These are phyloP conservation scores for Rhincodon typus DNA, from an alignment of 2,797 vertebrate species.

Conservation along the genomic window DNA sequence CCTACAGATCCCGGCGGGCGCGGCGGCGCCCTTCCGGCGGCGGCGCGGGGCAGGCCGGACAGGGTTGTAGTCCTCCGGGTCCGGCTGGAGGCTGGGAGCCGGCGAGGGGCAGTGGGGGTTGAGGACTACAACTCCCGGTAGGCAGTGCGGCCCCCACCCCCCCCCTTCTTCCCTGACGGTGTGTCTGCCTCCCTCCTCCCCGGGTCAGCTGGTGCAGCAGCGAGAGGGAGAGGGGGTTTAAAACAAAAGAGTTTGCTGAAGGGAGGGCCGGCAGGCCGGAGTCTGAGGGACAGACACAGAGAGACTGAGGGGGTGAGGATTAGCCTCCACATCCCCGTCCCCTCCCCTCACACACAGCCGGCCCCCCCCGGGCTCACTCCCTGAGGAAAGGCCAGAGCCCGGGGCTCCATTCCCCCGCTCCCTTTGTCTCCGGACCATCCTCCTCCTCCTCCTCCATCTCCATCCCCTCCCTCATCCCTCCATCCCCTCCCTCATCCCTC, in stretches of 20 bases:
- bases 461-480: background rate
- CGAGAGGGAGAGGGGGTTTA: background rate
- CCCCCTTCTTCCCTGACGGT: no score
- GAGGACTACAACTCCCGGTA: conserved; percentile 3
- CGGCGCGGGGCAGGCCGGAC: background rate
- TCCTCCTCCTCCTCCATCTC: background rate
- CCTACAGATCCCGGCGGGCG: conserved; percentile 40
- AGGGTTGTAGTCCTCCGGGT: background rate
- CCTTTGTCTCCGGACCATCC: background rate
- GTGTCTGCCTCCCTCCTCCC: no score
- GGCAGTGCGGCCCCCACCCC: background rate
- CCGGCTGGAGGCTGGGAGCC: background rate
- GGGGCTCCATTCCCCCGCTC: background rate
- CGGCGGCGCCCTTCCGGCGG: background rate
- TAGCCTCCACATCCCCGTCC: no score
- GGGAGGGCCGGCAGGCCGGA: background rate
- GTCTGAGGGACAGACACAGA: background rate
- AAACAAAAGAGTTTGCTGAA: background rate
- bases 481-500: no score
- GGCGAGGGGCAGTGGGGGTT: no score
- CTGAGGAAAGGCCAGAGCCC: no score
- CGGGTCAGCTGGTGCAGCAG: background rate
- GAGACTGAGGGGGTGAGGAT: background rate
- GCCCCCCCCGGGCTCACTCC: no score
- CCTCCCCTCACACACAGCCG: no score